phyloP scores from a whole-genome alignment of 2,113 vertebrate genomes.

The Promerops cafer region DNA sequence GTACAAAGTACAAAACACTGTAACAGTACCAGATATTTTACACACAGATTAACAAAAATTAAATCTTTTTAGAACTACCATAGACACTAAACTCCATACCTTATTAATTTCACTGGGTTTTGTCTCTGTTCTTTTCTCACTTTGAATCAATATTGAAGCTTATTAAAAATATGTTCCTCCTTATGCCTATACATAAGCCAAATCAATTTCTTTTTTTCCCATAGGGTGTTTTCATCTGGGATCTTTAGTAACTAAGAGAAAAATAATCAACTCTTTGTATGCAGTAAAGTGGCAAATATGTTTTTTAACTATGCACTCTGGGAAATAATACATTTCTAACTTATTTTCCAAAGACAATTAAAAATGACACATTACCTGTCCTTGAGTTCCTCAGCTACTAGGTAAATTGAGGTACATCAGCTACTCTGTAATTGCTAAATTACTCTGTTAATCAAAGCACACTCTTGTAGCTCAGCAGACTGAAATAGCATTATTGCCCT shows the following conservation, averaged over 20 bases:
- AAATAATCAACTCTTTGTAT: background rate
- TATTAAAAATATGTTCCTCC: background rate
- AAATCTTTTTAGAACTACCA: background rate
- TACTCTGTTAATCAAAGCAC: background rate
- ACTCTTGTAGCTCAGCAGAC: background rate
- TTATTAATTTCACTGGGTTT: background rate
- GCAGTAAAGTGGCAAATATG: background rate
- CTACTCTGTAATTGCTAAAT: background rate
- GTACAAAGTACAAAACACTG: background rate
- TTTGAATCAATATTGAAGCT: background rate
- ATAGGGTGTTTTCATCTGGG: background rate
- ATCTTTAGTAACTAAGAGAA: background rate
- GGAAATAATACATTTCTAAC: background rate
- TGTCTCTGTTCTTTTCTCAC: background rate
- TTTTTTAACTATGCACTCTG: background rate
- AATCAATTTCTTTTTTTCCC: background rate
- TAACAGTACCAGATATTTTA: background rate
- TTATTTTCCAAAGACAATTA: background rate
- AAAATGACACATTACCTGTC: background rate
- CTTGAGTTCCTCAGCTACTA: background rate
- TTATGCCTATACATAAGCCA: background rate
- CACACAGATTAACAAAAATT: background rate
- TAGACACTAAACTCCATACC: background rate
- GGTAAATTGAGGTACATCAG: background rate
- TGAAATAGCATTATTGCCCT: background rate